Evolutionary conservation across 2,888 invertebrate species (phyloP).

Genomic region (Trichogramma evanescens): DNA sequence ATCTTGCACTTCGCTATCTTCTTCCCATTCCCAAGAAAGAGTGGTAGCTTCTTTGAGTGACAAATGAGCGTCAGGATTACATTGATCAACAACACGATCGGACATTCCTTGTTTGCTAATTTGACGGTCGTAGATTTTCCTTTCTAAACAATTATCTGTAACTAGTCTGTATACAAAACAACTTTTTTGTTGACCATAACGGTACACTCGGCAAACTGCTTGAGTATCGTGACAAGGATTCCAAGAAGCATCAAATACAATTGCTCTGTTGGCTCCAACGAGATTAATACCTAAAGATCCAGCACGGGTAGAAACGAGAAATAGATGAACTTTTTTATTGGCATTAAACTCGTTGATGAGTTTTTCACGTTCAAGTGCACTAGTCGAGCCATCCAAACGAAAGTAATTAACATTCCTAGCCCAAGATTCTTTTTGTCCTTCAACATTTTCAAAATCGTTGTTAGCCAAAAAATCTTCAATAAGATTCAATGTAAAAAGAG

Average conservation of each 20-base stretch:
- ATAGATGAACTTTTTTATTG: constrained; percentile 78
- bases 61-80: constrained; percentile 90
- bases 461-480: constrained; percentile 88
- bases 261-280: constrained; percentile 93
- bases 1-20: constrained; percentile 72
- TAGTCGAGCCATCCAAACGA: constrained; percentile 91
- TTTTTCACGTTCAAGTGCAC: constrained; percentile 88
- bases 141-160: constrained; percentile 93
- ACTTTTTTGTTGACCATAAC: constrained; percentile 89
- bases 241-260: constrained; percentile 98
- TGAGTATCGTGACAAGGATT: constrained; percentile 98
- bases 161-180: constrained; percentile 95
- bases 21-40: constrained; percentile 83
- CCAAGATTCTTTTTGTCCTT: constrained; percentile 69
- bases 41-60: constrained; percentile 85
- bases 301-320: constrained; percentile 92
- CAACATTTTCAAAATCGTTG: constrained; percentile 52
- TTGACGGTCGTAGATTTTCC: constrained; percentile 96
- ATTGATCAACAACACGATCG: constrained; percentile 95
- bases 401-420: constrained; percentile 81
- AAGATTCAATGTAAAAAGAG: constrained; percentile 86
- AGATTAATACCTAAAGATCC: constrained; percentile 96
- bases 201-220: constrained; percentile 86
- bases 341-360: constrained; percentile 93
- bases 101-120: constrained; percentile 98